phyloP scores from a whole-genome alignment of 2,888 invertebrate genomes.

The Ptycholaimellus sp. region DNA sequence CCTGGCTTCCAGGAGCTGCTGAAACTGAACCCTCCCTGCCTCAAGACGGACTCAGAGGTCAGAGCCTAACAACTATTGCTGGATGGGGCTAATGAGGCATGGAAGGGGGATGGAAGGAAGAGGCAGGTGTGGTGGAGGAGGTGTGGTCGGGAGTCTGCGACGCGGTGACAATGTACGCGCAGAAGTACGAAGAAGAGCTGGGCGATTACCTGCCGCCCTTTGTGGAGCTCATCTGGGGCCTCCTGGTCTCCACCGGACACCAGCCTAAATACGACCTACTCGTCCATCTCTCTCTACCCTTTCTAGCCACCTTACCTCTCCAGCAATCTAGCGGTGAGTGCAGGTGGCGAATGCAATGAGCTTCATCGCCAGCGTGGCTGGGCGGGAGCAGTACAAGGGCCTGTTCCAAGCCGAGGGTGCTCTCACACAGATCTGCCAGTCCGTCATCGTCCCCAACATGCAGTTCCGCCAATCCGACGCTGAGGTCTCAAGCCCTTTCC shows the following conservation, averaged over 20 bases:
- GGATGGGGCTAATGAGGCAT: neutral
- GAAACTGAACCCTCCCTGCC: conserved; percentile 26
- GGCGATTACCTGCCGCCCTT: conserved; percentile 61
- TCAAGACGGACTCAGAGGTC: conserved; percentile 8
- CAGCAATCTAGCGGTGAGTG: no score
- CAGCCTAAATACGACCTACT: conserved; percentile 25
- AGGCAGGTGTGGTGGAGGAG: conserved; percentile 16
- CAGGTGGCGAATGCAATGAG: conserved; percentile 81
- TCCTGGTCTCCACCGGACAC: conserved; percentile 39
- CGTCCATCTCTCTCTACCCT: no score
- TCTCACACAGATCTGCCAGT: conserved; percentile 43
- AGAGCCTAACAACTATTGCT: neutral
- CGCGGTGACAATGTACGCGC: conserved; percentile 70
- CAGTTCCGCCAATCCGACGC: conserved; percentile 80
- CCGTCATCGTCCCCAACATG: conserved; percentile 94
- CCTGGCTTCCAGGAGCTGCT: conserved; percentile 56
- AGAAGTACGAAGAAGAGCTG: conserved; percentile 94
- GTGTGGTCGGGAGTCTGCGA: conserved; percentile 56
- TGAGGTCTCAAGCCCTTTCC: no score
- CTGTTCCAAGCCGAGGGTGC: conserved; percentile 44
- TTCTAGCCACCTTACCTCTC: no score
- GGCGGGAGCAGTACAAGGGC: conserved; percentile 57
- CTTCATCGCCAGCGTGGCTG: conserved; percentile 78
- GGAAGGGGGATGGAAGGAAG: conserved; percentile 7
- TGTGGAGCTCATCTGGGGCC: conserved; percentile 75